These are phyloP conservation scores for Falcunculus frontatus DNA, from an alignment of 2,113 vertebrate species.

Conservation along the genomic window DNA sequence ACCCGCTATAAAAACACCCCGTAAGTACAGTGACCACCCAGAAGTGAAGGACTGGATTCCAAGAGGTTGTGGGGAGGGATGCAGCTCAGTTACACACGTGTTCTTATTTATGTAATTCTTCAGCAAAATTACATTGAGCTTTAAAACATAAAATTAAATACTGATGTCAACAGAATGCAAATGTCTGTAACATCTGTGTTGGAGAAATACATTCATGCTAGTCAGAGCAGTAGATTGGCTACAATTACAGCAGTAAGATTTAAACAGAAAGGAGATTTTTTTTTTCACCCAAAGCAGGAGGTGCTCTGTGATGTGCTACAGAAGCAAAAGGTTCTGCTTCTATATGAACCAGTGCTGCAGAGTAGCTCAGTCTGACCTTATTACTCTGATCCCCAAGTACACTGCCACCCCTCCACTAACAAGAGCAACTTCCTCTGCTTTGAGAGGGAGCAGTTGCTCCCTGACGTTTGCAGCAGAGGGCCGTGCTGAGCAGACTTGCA, in stretches of 20 bases:
- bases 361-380: neutral
- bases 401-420: accelerated
- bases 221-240: neutral
- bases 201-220: conserved; percentile 7
- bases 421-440: neutral
- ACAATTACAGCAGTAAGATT: neutral
- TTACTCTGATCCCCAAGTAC: too few relatives aligned
- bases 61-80: neutral
- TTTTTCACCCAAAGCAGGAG: neutral
- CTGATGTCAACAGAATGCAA: conserved; percentile 42
- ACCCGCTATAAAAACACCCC: conserved; percentile 32
- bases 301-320: neutral
- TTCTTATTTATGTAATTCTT: conserved; percentile 65
- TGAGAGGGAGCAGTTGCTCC: neutral
- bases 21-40: conserved; percentile 65
- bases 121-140: conserved; percentile 44
- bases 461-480: too few relatives aligned
- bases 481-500: neutral
- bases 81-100: conserved; percentile 55
- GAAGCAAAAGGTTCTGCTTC: neutral
- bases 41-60: conserved; percentile 53
- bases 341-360: neutral
- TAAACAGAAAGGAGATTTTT: neutral
- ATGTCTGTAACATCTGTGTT: conserved; percentile 34
- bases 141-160: conserved; percentile 50